Evolutionary conservation across 2,113 vertebrate species (phyloP).

Genomic region (Rhynchopsitta pachyrhyncha): DNA sequence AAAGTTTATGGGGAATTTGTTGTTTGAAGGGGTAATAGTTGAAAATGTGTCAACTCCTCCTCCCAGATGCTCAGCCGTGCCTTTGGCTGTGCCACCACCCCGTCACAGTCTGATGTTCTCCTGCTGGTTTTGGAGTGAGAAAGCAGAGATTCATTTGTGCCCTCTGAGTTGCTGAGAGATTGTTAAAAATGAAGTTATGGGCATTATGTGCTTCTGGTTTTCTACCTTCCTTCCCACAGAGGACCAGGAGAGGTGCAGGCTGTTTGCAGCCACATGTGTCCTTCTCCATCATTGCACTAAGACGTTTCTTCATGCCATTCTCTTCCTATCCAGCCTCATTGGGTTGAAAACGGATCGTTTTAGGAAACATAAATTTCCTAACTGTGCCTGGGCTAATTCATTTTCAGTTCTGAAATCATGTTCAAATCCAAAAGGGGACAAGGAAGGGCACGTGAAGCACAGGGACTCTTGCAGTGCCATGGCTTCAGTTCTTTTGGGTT

Average conservation of each 20-base stretch:
- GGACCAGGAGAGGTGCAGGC: neutral
- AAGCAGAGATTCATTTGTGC: neutral
- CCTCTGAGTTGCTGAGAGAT: neutral
- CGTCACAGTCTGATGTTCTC: neutral
- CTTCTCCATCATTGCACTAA: neutral
- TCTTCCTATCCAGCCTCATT: neutral
- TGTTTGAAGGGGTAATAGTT: conserved; percentile 14
- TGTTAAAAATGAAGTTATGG: neutral
- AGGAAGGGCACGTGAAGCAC: accelerated
- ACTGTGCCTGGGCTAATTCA: neutral
- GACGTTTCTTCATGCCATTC: accelerated
- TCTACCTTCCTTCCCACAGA: neutral
- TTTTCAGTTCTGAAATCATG: neutral
- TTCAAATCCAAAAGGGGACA: neutral
- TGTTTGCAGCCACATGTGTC: neutral
- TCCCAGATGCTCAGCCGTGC: neutral
- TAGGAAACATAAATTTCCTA: neutral
- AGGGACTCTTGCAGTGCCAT: neutral
- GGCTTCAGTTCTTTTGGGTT: neutral
- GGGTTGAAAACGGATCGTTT: neutral
- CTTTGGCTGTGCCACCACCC: neutral
- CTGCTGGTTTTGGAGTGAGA: neutral
- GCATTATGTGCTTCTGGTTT: neutral
- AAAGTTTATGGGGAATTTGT: conserved; percentile 23
- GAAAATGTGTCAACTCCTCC: conserved; percentile 43